Base-by-base conservation (phyloP, 2,113 vertebrate species). In the Xenotilapia longispinis region DNA sequence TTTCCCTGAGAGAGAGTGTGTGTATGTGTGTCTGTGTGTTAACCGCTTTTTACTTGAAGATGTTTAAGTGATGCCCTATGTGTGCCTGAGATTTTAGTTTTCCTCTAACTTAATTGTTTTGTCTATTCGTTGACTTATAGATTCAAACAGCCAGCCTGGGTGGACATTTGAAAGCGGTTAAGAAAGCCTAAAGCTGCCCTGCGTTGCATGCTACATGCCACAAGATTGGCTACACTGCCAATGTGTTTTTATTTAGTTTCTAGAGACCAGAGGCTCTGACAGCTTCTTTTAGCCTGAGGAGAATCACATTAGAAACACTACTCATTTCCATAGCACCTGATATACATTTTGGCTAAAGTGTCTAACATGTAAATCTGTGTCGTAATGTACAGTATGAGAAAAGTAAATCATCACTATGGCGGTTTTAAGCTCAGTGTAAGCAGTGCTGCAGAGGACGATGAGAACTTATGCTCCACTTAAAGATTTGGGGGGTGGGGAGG, bases 181-280 rank as follows among this genome's bases (percentile, higher is more conserved):
- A 87, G 82, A 90, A 81, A 94, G 91, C 92, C 92, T 93, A 85
- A 92, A 94, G 90, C 92, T 84, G 92, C 84, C 88, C 89, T 21
- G 88, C 84, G 51, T 92, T 90, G 85, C 93, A 91, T 90, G 91
- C 92, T 91, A 91, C 89, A 90, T 94, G 89, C 94, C 94, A 95
- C 93, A 93, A 94, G 95, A 92, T 92, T 89, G 83, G 89, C 85
- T 86, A n/a, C 85, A 83, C 87, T 86, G 81, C 84, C 65, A 51
- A 42, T 84, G 89, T 94, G 90, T 95, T 94, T 94, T 90, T 90
- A 93, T 93, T 93, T 94, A 63, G 88, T 93, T 94, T 86, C 83
- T 87, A 89, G 82, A 90, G 93, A 94, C 88, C 89, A 91, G 92
- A 92, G 91, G 93, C 92, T 88, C 83, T 65, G 87, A 90, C 84